phyloP scores from a whole-genome alignment of 2,797 vertebrate species.

The Coendou prehensilis region DNA sequence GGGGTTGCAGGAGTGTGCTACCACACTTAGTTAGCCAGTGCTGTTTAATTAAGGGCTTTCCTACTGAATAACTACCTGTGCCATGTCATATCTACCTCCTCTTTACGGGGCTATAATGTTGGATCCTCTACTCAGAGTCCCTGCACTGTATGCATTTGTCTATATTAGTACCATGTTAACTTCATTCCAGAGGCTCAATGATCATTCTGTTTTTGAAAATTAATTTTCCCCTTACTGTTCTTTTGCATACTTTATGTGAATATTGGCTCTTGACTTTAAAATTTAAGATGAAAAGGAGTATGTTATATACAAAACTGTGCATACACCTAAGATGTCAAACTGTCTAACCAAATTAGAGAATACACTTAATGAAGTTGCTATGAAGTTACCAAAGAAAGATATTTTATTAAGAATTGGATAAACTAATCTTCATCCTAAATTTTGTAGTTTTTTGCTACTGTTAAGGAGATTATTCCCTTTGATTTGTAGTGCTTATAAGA shows the following conservation, averaged over 20 bases:
- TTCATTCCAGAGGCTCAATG: background rate
- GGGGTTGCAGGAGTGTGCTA: background rate
- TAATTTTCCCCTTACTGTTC: background rate
- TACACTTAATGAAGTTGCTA: background rate
- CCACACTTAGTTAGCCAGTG: background rate
- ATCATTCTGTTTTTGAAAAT: background rate
- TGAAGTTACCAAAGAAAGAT: background rate
- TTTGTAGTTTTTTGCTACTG: background rate
- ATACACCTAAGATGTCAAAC: background rate
- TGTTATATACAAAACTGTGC: background rate
- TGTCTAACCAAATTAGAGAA: background rate
- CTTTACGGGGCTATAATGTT: background rate
- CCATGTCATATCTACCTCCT: background rate
- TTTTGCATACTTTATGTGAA: background rate
- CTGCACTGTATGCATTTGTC: background rate
- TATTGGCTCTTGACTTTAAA: constrained; percentile 15
- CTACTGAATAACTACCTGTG: background rate
- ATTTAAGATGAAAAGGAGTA: background rate
- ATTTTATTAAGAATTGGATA: background rate
- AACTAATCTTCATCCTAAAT: background rate
- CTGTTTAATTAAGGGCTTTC: background rate
- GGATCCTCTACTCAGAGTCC: background rate
- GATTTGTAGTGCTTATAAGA: background rate
- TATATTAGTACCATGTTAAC: background rate
- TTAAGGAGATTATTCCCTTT: background rate